Percentiles rank a stretch among this genome's conserved stretches.
phyloP scores from a whole-genome alignment of 2,113 vertebrate species.

The Hydrolagus affinis region DNA sequence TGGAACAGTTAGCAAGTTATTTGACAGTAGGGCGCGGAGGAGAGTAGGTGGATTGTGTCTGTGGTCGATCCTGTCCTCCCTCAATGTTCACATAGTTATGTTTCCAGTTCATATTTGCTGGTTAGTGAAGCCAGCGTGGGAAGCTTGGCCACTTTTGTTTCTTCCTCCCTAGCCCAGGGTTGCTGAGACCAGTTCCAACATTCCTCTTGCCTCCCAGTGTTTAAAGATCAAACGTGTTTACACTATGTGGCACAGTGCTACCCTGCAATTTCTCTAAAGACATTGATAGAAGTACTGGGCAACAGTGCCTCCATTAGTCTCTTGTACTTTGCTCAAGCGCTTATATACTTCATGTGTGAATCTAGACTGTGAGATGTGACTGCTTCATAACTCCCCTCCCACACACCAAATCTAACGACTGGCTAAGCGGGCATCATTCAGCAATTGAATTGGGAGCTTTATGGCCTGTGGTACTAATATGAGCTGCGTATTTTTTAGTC shows the following conservation, averaged over 20 bases:
- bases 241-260: not conserved
- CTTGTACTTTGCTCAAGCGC: not conserved
- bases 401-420: no score
- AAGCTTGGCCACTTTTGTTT: not conserved
- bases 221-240: not conserved
- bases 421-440: no score
- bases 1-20: conserved; percentile 31
- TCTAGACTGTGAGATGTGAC: not conserved
- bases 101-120: not conserved
- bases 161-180: not conserved
- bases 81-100: not conserved
- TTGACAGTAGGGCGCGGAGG: not conserved
- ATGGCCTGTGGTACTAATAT: no score
- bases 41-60: conserved; percentile 5
- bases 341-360: not conserved
- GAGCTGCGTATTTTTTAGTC: no score
- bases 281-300: not conserved
- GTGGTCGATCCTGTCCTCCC: not conserved
- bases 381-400: not conserved
- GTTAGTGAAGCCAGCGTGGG: not conserved
- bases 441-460: no score
- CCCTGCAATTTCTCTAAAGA: not conserved
- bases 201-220: not conserved
- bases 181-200: not conserved
- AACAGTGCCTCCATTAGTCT: not conserved